These are phyloP conservation scores for Octopus bimaculoides DNA, from an alignment of 1,140 invertebrate genomes.

Conservation along the genomic window DNA sequence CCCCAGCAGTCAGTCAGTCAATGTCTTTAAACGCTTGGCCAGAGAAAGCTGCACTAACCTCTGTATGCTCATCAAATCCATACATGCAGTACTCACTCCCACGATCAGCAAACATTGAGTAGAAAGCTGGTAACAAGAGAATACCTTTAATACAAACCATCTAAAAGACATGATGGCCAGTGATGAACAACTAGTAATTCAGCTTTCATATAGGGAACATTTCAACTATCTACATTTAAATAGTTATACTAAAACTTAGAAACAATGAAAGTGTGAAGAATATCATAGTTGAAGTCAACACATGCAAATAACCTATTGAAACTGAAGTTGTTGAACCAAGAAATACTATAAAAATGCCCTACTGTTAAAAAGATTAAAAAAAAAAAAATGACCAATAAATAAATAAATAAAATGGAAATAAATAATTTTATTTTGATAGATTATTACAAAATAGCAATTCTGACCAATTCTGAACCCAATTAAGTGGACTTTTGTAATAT, in stretches of 20 bases:
- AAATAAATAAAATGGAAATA: too few species aligned
- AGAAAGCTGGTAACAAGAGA: constrained; percentile 9
- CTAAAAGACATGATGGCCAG: not conserved
- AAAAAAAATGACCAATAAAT: too few species aligned
- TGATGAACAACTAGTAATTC: not conserved
- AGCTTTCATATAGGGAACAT: not conserved
- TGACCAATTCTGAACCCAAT: too few species aligned
- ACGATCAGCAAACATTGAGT: constrained; percentile 12
- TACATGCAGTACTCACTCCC: constrained; percentile 10
- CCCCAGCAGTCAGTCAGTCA: not conserved
- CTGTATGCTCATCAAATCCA: constrained; percentile 12
- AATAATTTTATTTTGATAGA: too few species aligned
- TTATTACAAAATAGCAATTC: too few species aligned
- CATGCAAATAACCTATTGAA: not conserved
- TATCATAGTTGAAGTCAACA: not conserved
- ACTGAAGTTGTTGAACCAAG: not conserved
- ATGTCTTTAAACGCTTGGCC: constrained; percentile 10
- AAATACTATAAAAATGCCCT: too few species aligned
- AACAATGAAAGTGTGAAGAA: not conserved
- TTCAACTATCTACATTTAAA: not conserved
- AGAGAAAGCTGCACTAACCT: constrained; percentile 14
- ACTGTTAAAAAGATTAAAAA: too few species aligned
- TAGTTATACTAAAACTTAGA: not conserved
- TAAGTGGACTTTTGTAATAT: too few species aligned
- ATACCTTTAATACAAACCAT: constrained; percentile 13